phyloP scores from a whole-genome alignment of 2,113 vertebrate genomes.

The Grammomys dolichurus region DNA sequence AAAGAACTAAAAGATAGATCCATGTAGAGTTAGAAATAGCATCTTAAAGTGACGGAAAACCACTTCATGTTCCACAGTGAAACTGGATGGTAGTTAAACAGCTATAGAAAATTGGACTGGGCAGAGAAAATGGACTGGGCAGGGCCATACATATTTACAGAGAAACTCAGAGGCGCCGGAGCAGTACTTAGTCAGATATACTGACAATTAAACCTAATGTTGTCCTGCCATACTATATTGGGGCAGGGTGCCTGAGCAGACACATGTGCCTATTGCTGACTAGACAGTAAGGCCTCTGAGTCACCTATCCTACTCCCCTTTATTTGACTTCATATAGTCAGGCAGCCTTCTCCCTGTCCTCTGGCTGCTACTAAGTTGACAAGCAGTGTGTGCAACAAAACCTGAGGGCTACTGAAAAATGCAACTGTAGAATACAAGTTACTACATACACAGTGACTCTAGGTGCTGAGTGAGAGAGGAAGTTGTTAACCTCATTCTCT shows the following conservation, averaged over 20 bases:
- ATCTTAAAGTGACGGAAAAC: slow-evolving; percentile 2
- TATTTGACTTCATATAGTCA: not conserved
- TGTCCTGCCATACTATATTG: not conserved
- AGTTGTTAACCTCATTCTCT: not conserved
- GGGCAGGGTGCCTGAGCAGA: not conserved
- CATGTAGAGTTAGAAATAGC: slow-evolving; percentile 20
- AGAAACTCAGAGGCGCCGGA: not conserved
- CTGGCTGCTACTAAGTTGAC: slow-evolving; percentile 32
- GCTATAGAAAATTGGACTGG: not conserved
- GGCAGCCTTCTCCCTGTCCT: slow-evolving; percentile 11
- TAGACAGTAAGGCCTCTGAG: not conserved
- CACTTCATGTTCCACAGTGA: not conserved
- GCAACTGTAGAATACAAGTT: not conserved
- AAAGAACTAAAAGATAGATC: slow-evolving; percentile 23
- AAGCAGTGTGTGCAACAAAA: not conserved
- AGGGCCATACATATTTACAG: not conserved
- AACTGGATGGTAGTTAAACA: not conserved
- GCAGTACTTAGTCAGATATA: not conserved
- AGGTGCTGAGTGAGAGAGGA: not conserved
- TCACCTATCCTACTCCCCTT: not conserved
- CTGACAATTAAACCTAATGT: not conserved
- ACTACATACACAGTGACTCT: not conserved
- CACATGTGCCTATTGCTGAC: not conserved
- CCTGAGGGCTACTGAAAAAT: not conserved
- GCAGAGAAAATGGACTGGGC: not conserved